Conservation (phyloP, 2,888 invertebrate genomes). For the Hydraecia micacea region DNA sequence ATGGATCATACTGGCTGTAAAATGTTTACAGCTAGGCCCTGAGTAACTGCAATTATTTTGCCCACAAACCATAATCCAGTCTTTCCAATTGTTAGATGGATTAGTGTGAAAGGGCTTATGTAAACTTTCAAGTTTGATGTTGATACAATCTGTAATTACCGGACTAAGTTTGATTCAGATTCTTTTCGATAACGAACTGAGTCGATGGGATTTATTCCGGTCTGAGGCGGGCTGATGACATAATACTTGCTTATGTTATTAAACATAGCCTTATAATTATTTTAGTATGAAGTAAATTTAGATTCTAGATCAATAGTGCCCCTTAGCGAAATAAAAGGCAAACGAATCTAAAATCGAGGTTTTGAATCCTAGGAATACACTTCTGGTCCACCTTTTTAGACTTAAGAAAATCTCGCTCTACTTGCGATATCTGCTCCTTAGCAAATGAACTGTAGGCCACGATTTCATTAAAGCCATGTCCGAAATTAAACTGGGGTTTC, state of each 20-base stretch:
- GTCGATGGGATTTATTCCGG: no score
- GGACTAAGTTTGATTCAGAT: not conserved
- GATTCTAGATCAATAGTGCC: not conserved
- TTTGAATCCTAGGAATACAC: not conserved
- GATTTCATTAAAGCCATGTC: not conserved
- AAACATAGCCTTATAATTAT: not conserved
- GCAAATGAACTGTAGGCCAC: not conserved
- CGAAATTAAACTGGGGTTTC: not conserved
- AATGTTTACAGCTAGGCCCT: not conserved
- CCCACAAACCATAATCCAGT: constrained; percentile 16
- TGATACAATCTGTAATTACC: constrained; percentile 22
- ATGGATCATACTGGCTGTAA: not conserved
- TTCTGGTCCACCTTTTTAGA: not conserved
- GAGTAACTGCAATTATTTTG: constrained; percentile 15
- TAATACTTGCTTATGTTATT: not conserved
- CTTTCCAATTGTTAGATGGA: constrained; percentile 11
- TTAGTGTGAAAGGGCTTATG: constrained; percentile 23
- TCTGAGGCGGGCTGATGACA: not conserved
- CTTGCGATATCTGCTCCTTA: not conserved
- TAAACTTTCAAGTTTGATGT: constrained; percentile 6
- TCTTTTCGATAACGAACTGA: not conserved
- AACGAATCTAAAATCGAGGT: not conserved
- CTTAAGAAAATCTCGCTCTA: not conserved
- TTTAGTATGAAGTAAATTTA: not conserved
- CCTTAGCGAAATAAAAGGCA: not conserved